These are phyloP conservation scores for Diplazon laetatorius DNA, from an alignment of 2,888 invertebrate genomes.

Conservation along the genomic window DNA sequence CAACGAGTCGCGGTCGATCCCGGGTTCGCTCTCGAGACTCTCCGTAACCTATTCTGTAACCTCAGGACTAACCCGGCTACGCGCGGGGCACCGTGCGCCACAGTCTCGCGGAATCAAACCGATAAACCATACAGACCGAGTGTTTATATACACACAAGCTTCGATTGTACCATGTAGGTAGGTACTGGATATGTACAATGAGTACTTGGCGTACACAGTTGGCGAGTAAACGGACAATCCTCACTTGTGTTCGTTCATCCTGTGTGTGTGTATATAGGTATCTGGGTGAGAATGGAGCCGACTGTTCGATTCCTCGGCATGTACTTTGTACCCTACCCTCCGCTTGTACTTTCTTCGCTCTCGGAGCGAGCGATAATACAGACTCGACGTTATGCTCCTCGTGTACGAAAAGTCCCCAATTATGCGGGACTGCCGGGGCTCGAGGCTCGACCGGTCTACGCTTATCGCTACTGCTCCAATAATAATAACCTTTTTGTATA, in stretches of 20 bases:
- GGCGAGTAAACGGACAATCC: conserved; percentile 64
- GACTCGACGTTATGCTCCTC: conserved; percentile 2
- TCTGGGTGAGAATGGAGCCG: conserved; percentile 70
- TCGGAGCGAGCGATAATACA: conserved; percentile 40
- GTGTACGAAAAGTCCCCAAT: conserved; percentile 57
- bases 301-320: conserved; percentile 21
- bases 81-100: conserved; percentile 32
- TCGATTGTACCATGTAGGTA: too few species aligned
- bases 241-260: too few species aligned
- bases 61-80: conserved; percentile 42
- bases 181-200: conserved; percentile 55
- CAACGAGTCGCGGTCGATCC: conserved; percentile 42
- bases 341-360: conserved; percentile 45
- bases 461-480: too few species aligned
- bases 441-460: too few species aligned
- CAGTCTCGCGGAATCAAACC: too few species aligned
- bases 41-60: conserved; percentile 62
- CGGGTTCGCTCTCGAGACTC: conserved; percentile 39
- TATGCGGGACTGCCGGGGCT: conserved; percentile 46
- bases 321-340: conserved; percentile 45
- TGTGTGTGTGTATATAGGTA: conserved; percentile 67
- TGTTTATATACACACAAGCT: too few species aligned
- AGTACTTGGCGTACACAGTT: conserved; percentile 68
- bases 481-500: too few species aligned
- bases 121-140: too few species aligned